These are phyloP conservation scores for Serripes groenlandicus DNA, from an alignment of 2,888 invertebrate species.

Conservation along the genomic window DNA sequence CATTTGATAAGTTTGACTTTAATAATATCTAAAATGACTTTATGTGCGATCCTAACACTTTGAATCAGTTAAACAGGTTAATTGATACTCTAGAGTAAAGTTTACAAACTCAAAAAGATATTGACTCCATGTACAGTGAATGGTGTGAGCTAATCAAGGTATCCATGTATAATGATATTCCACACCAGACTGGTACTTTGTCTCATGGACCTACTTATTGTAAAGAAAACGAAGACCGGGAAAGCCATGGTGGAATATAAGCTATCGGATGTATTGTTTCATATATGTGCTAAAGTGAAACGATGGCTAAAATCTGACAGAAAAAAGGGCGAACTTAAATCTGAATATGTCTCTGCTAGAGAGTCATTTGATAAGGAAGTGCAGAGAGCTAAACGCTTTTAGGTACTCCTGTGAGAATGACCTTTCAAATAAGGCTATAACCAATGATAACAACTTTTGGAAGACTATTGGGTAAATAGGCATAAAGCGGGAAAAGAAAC, in stretches of 20 bases:
- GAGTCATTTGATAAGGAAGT: not conserved
- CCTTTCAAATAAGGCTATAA: too few relatives aligned
- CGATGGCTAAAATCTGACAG: not conserved
- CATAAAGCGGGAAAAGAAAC: too few relatives aligned
- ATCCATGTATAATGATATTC: not conserved
- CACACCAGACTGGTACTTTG: not conserved
- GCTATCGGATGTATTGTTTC: not conserved
- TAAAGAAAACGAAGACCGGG: not conserved
- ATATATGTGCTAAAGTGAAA: not conserved
- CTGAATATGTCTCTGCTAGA: not conserved
- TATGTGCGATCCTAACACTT: not conserved
- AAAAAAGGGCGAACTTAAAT: not conserved
- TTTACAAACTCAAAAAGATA: not conserved
- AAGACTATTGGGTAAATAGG: too few relatives aligned
- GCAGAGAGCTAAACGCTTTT: not conserved
- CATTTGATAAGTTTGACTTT: too few relatives aligned
- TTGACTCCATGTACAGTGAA: not conserved
- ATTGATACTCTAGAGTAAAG: not conserved
- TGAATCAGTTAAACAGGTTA: not conserved
- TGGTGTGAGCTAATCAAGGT: not conserved
- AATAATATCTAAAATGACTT: not conserved
- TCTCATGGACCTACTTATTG: not conserved
- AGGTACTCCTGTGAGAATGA: too few relatives aligned
- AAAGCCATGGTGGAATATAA: not conserved
- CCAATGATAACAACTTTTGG: too few relatives aligned